phyloP scores from a whole-genome alignment of 2,113 vertebrate genomes.

The Heterotis niloticus region DNA sequence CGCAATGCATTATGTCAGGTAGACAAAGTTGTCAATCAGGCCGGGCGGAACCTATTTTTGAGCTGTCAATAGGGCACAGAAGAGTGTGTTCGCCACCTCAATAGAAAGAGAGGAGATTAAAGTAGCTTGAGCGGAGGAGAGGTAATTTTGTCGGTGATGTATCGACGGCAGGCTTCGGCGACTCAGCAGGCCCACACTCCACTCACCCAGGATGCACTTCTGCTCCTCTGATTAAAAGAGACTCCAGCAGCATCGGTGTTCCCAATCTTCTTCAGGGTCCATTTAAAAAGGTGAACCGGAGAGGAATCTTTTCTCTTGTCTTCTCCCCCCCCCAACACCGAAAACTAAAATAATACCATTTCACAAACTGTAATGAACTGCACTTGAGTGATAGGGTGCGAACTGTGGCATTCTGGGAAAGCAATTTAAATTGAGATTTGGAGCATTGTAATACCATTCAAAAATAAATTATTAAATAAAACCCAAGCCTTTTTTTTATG shows the following conservation, averaged over 20 bases:
- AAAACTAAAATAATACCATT: constrained; percentile 19
- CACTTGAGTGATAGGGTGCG: constrained; percentile 17
- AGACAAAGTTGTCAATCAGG: constrained; percentile 74
- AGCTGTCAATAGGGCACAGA: constrained; percentile 65
- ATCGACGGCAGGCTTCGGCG: constrained; percentile 59
- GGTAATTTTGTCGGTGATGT: constrained; percentile 50
- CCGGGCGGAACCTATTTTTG: constrained; percentile 66
- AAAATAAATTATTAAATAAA: not conserved
- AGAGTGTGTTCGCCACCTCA: constrained; percentile 58
- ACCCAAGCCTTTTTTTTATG: not conserved
- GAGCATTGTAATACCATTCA: not conserved
- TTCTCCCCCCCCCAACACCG: not conserved
- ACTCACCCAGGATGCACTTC: not conserved
- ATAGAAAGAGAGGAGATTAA: constrained; percentile 67
- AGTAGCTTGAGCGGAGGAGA: constrained; percentile 64
- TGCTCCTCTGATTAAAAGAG: constrained; percentile 23
- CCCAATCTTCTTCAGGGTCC: constrained; percentile 19
- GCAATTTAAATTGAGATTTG: constrained; percentile 21
- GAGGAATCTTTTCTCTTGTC: constrained; percentile 17
- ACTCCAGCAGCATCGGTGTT: not conserved
- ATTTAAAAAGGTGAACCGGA: constrained; percentile 12
- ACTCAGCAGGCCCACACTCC: not conserved
- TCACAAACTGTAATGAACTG: constrained; percentile 24
- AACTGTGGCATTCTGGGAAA: constrained; percentile 9
- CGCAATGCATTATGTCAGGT: constrained; percentile 59